Base-by-base conservation (phyloP, 2,113 vertebrate genomes). In the Castor canadensis region DNA sequence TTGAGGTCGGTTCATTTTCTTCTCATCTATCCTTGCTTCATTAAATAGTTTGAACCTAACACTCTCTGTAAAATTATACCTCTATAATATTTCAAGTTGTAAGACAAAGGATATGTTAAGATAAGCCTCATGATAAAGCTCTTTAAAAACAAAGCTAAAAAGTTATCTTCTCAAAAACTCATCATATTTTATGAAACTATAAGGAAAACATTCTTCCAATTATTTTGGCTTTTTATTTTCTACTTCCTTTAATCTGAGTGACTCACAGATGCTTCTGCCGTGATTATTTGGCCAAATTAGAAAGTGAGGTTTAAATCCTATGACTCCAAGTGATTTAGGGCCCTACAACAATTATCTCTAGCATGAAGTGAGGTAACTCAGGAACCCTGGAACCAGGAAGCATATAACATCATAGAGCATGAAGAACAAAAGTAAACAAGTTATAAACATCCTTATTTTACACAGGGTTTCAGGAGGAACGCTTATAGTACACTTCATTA, bases 51-150 rank as follows among this genome's bases (percentile, higher is more conserved):
- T n/a, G n/a, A n/a, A n/a, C n/a, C n/a, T n/a, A n/a, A n/a, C n/a
- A n/a, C n/a, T n/a, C n/a, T n/a, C 66, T 86, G 0, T 35, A 22
- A 89, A 83, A 45, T 69, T 60, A 17, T 71, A 8, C 43, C 69
- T 84, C 49, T 73, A n/a, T 62, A 89, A 35, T 90, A 90, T 87
- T 93, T 95, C 80, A 83, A 75, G 66, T 67, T 80, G 12, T 90
- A 75, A 49, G 64, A 80, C 38, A 69, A 79, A 69, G 8, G 15
- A 38, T 62, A 1, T 87, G 5, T 84, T 93, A 54, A 64, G 26
- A 85, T 64, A 75, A 83, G 52, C 19, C 30, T 86, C 45, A 32
- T 7, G 10, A 64, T 32, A 62, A 19, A 66, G 22, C 8, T 83
- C 40, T 69, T 96, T 83, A 89, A 43, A 90, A 92, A 67, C 52